phyloP scores from a whole-genome alignment of 2,797 vertebrate genomes.

The Graptemys geographica region DNA sequence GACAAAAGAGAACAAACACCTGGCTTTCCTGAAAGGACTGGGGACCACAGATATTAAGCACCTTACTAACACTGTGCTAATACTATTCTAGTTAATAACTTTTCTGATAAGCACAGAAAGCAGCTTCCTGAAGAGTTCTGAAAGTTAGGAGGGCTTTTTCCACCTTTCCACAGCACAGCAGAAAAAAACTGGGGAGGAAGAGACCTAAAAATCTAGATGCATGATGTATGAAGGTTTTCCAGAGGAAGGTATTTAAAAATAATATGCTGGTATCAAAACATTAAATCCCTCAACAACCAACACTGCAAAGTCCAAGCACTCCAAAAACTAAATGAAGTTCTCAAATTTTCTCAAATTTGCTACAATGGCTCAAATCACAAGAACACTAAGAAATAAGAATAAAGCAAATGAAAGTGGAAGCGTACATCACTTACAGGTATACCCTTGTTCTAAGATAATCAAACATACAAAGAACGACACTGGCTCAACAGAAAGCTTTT shows the following conservation, averaged over 20 bases:
- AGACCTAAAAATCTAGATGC: not conserved
- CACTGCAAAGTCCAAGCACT: rapidly evolving
- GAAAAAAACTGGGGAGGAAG: not conserved
- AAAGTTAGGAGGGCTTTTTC: rapidly evolving
- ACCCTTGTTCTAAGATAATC: not conserved
- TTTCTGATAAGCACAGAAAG: not conserved
- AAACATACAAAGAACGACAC: not conserved
- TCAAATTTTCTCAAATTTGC: rapidly evolving
- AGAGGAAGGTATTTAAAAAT: not conserved
- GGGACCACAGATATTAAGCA: not conserved
- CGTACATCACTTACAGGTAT: not conserved
- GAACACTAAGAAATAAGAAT: not conserved
- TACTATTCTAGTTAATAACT: not conserved
- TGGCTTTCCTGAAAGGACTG: not conserved
- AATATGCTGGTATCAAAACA: conserved; percentile 1
- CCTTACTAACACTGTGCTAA: not conserved
- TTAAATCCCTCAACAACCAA: not conserved
- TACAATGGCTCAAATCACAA: rapidly evolving
- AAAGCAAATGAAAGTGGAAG: not conserved
- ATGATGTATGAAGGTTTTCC: not conserved
- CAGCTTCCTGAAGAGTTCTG: not conserved
- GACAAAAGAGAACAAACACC: not conserved
- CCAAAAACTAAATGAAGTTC: rapidly evolving
- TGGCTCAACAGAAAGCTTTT: conserved; percentile 3
- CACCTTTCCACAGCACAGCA: not conserved